These are phyloP conservation scores for Valencia hispanica DNA, from an alignment of 2,797 vertebrate species.

Conservation along the genomic window DNA sequence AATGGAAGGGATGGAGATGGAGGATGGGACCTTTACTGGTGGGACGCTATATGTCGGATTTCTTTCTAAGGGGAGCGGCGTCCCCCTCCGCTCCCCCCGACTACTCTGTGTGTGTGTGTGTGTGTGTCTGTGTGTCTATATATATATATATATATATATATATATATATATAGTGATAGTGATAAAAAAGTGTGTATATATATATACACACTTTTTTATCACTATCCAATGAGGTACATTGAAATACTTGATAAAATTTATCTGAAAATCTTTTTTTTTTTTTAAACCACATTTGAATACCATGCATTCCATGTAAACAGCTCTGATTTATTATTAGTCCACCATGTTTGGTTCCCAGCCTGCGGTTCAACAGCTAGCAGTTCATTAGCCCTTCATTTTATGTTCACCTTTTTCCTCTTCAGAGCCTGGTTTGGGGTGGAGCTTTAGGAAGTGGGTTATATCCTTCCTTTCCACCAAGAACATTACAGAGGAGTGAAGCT, in stretches of 20 bases:
- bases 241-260: neutral
- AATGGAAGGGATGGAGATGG: no score
- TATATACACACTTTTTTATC: neutral
- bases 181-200: no score
- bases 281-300: no score
- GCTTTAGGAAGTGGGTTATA: constrained; percentile 77
- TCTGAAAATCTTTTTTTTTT: neutral
- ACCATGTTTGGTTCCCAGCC: constrained; percentile 51
- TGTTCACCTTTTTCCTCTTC: constrained; percentile 68
- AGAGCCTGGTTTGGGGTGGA: constrained; percentile 65
- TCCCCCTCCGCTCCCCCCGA: no score
- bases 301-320: neutral
- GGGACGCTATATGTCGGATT: no score
- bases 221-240: neutral
- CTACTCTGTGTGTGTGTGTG: no score
- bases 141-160: no score
- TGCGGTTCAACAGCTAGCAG: constrained; percentile 50
- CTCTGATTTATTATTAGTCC: constrained; percentile 26
- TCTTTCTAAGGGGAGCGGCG: no score
- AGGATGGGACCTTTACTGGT: no score
- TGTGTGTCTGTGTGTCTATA: no score
- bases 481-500: constrained; percentile 58
- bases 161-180: no score
- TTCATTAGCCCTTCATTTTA: constrained; percentile 50
- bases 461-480: constrained; percentile 77